These are phyloP conservation scores for Lycocerus yunnanus DNA, from an alignment of 2,888 invertebrate species.

Conservation along the genomic window DNA sequence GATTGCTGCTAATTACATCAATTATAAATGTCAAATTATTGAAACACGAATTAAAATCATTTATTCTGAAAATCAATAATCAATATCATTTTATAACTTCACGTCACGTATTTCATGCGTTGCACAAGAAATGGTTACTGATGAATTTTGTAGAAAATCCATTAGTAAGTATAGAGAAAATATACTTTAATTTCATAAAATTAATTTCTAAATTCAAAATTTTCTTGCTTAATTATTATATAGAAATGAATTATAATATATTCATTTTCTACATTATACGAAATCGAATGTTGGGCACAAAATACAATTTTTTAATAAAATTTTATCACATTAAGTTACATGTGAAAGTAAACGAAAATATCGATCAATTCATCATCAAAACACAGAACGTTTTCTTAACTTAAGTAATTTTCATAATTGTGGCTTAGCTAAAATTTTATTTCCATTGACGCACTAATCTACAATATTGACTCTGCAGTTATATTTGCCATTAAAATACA, in stretches of 20 bases:
- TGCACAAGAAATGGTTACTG: background rate
- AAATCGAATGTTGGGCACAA: no score
- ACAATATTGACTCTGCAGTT: no score
- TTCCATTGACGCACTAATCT: no score
- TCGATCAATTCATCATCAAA: no score
- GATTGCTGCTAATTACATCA: conserved; percentile 1
- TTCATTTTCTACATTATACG: no score
- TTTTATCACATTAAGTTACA: no score
- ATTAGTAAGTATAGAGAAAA: background rate
- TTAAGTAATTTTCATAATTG: no score
- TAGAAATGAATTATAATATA: background rate
- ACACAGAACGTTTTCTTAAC: no score
- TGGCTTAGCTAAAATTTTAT: no score
- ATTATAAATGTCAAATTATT: conserved; percentile 1
- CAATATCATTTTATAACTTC: background rate
- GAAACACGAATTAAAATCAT: background rate
- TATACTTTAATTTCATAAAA: background rate
- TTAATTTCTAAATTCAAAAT: background rate
- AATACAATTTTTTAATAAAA: no score
- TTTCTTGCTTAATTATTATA: background rate
- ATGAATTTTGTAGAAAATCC: background rate
- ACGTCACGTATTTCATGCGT: background rate
- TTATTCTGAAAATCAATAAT: background rate
- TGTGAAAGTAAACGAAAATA: no score
- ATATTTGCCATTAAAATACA: no score